Conservation (phyloP, 2,113 vertebrate species). For the Corydoras maculifer region DNA sequence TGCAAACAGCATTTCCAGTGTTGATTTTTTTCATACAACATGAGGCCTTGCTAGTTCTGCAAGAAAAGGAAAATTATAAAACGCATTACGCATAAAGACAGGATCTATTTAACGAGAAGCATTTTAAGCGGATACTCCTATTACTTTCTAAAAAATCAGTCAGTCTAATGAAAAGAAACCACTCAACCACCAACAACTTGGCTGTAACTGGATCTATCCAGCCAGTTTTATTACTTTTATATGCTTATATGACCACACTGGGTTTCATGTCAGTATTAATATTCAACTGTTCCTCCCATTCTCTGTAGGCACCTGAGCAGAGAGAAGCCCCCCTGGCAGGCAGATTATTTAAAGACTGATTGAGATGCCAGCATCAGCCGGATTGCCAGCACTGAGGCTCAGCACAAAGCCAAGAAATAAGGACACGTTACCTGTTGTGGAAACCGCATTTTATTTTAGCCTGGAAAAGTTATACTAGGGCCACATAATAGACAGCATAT, state of each 20-base stretch:
- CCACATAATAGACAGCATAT: too few relatives aligned
- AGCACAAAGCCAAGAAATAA: slow-evolving; percentile 71
- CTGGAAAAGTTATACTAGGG: slow-evolving; percentile 63
- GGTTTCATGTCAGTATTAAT: slow-evolving; percentile 28
- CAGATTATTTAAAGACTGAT: slow-evolving; percentile 76
- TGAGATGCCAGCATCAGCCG: slow-evolving; percentile 71
- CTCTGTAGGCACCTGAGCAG: slow-evolving; percentile 41
- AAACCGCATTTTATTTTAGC: slow-evolving; percentile 41
- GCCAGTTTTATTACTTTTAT: background rate
- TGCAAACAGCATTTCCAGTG: background rate
- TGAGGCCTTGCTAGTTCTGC: background rate
- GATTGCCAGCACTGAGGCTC: slow-evolving; percentile 69
- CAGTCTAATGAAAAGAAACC: background rate
- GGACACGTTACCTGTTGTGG: slow-evolving; percentile 70
- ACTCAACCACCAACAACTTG: background rate
- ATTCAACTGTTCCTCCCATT: slow-evolving; percentile 27
- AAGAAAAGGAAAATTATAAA: too few relatives aligned
- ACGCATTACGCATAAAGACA: too few relatives aligned
- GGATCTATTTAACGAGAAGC: background rate
- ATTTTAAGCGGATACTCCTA: background rate
- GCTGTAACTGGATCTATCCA: background rate
- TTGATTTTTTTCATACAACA: background rate
- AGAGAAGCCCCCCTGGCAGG: slow-evolving; percentile 51
- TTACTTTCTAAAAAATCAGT: background rate
- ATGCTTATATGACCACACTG: slow-evolving; percentile 12